Evolutionary conservation across 2,888 invertebrate genomes (phyloP), one percentile per base, ranked within the genome.

Genomic region (Lasioglossum pauxillum): DNA sequence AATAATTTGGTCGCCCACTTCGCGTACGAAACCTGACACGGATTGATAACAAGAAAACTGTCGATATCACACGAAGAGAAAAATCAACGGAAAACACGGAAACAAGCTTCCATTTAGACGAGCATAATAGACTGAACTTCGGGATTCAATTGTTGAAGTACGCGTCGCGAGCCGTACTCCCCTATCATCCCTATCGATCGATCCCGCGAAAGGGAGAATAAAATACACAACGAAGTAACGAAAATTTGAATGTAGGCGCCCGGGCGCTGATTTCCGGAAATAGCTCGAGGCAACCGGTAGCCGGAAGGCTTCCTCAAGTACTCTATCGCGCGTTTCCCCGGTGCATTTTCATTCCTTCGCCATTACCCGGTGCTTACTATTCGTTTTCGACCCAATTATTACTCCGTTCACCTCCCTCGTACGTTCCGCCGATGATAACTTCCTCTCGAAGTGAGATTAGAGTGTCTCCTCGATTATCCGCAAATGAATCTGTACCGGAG

Each of bases 331-430:
- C 83, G 72, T 83, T 85, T 80, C 81, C 76, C 35, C 53, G 67
- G 12, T 27, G 35, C 78, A 78, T 82, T 85, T 85, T 82, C 83
- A 73, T 82, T 75, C 75, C 80, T 41, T 16, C 72, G 57, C 73
- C 82, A 82, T 88, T 87, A 88, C 41, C 67, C 57, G 75, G 5
- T 75, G 75, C 78, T 57, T 82, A 67, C 76, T 46, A 82, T 80
- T 82, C 81, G 77, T 88, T 86, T 78, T 88, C 83, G 78, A 69
- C 85, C 78, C 74, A 87, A 87, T 89, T 89, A 85, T 81, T 75
- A 79, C 74, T 71, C 74, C 82, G 53, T 76, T 80, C 78, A 7
- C 38, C 41, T n/a, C 10, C 5, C 31, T 41, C 53, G 57, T 46
- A 41, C 69, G 31, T 57, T n/a, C 67, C 60, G 27, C 41, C 74